Conservation (phyloP, 2,113 vertebrate genomes). For the Micronycteris hirsuta region DNA sequence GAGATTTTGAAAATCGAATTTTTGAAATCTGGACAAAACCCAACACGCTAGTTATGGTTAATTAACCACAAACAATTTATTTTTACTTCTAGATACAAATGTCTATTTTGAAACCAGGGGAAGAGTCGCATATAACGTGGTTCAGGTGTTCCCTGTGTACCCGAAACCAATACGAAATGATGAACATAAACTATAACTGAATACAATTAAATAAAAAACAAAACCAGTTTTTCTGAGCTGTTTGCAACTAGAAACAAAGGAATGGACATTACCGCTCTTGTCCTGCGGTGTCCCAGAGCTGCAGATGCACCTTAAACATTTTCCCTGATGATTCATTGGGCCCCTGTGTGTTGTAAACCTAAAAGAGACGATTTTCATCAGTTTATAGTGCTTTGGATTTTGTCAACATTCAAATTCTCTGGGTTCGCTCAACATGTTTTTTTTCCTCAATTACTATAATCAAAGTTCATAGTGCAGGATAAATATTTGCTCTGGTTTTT, state of each 20-base stretch:
- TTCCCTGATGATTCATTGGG: slow-evolving; percentile 89
- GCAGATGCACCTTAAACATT: slow-evolving; percentile 94
- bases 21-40: neutral
- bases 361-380: slow-evolving; percentile 21
- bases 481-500: slow-evolving; percentile 68
- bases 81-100: neutral
- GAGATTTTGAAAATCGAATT: neutral
- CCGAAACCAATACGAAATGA: neutral
- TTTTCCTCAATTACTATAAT: slow-evolving; percentile 65
- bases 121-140: neutral
- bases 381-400: neutral
- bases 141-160: neutral
- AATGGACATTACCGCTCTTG: slow-evolving; percentile 89
- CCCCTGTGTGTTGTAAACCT: slow-evolving; percentile 90
- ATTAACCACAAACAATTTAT: neutral
- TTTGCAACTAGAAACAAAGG: neutral
- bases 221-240: neutral
- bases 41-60: neutral
- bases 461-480: slow-evolving; percentile 71
- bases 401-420: slow-evolving; percentile 34
- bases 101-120: neutral
- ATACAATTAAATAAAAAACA: neutral
- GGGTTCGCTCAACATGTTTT: slow-evolving; percentile 51
- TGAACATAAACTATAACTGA: neutral
- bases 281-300: slow-evolving; percentile 97